phyloP scores from a whole-genome alignment of 2,113 vertebrate genomes.

The Physeter macrocephalus region DNA sequence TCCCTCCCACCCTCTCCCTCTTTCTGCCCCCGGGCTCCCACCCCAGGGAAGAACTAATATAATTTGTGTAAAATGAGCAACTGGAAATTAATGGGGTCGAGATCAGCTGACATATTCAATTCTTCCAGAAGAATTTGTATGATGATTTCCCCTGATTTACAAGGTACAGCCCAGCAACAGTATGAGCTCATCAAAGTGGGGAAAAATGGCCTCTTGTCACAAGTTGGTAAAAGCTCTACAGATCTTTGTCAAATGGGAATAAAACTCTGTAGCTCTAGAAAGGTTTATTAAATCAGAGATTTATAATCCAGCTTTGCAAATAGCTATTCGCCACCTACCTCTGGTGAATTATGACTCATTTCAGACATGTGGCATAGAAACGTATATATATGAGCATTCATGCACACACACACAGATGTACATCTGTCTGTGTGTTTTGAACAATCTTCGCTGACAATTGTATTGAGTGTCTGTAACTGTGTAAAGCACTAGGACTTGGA shows the following conservation, averaged over 20 bases:
- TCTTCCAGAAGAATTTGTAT: conserved; percentile 35
- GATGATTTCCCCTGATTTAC: conserved; percentile 57
- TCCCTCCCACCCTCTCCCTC: background rate
- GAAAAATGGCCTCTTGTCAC: conserved; percentile 34
- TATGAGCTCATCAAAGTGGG: conserved; percentile 21
- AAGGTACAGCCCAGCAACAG: background rate
- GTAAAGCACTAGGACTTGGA: background rate
- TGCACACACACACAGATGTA: background rate
- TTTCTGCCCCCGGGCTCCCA: background rate
- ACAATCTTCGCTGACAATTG: background rate
- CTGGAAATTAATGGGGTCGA: conserved; percentile 45
- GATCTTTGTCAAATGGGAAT: conserved; percentile 45
- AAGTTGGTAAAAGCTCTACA: conserved; percentile 41
- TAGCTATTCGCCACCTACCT: background rate
- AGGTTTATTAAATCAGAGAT: conserved; percentile 53
- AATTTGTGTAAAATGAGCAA: conserved; percentile 48
- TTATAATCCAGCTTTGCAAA: conserved; percentile 57
- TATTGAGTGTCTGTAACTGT: background rate
- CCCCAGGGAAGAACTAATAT: background rate
- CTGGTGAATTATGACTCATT: background rate
- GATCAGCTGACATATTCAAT: conserved; percentile 46
- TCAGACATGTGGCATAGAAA: background rate
- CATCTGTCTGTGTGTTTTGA: background rate
- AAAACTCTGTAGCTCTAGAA: conserved; percentile 26
- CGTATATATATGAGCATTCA: background rate